Conservation (phyloP, 2,113 vertebrate species). For the Corythaixoides concolor region DNA sequence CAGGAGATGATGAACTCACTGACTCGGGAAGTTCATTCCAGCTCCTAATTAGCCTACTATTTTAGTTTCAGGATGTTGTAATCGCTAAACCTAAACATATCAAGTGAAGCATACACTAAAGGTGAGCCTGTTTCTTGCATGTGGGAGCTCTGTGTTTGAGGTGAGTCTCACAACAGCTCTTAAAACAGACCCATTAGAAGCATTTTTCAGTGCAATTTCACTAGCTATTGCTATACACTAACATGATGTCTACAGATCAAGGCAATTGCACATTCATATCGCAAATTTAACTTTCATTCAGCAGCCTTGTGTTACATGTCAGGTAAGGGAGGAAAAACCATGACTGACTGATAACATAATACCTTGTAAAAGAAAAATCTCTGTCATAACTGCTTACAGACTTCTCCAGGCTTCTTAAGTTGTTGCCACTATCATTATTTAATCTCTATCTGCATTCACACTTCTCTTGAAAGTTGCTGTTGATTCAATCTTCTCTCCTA, state of each 20-base stretch:
- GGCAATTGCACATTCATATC: neutral
- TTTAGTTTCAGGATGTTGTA: constrained; percentile 35
- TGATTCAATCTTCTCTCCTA: neutral
- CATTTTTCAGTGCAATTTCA: neutral
- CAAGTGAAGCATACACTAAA: neutral
- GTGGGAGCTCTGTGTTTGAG: neutral
- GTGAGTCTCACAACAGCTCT: neutral
- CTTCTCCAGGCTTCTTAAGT: neutral
- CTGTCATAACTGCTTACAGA: neutral
- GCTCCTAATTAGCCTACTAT: constrained; percentile 6
- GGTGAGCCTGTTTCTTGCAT: neutral
- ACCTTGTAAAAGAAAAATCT: neutral
- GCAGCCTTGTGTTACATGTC: neutral
- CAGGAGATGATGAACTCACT: constrained; percentile 12
- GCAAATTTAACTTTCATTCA: neutral
- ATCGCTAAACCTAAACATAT: neutral
- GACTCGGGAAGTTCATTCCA: constrained; percentile 38
- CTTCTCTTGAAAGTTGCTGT: neutral
- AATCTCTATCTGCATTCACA: neutral
- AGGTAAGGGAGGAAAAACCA: neutral
- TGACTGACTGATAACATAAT: neutral
- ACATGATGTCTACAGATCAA: neutral
- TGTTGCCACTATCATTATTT: neutral
- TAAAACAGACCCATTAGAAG: neutral
- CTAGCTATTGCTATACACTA: neutral